A percentile compares a stretch with the other conserved stretches of the same genome.
Evolutionary conservation across 2,113 vertebrate species (phyloP).

Genomic region (Balaenoptera acutorostrata): DNA sequence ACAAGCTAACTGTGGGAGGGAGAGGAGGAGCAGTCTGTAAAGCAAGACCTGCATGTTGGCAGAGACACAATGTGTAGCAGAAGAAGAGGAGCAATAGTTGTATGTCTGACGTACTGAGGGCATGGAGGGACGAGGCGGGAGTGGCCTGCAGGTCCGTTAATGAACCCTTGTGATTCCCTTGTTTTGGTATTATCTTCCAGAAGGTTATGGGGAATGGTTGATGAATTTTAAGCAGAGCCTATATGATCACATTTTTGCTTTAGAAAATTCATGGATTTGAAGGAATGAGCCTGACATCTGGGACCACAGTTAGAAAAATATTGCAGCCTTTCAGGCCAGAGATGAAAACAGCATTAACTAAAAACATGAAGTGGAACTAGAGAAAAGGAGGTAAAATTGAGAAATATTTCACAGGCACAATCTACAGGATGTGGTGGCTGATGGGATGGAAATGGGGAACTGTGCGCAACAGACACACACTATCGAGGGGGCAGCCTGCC

Average conservation of each 20-base stretch:
- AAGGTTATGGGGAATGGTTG: neutral
- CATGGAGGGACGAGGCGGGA: fast-evolving
- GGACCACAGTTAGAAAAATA: neutral
- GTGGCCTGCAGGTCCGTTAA: neutral
- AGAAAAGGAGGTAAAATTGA: neutral
- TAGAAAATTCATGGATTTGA: neutral
- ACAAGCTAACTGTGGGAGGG: neutral
- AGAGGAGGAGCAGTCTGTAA: neutral
- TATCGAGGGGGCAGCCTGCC: neutral
- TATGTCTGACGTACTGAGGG: neutral
- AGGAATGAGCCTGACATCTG: neutral
- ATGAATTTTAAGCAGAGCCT: neutral
- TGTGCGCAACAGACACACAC: fast-evolving
- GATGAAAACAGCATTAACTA: neutral
- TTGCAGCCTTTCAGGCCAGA: neutral
- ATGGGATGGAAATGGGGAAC: neutral
- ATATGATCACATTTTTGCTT: neutral
- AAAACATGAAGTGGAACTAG: neutral
- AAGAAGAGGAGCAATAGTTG: neutral
- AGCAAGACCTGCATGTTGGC: neutral
- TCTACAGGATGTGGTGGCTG: neutral
- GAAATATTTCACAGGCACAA: neutral
- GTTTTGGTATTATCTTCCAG: neutral
- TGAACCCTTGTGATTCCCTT: neutral
- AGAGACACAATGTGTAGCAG: neutral